Percentiles rank a stretch among this genome's conserved stretches.
Evolutionary conservation across 2,888 invertebrate genomes (phyloP).

Genomic region (Caenorhabditis sp.): DNA sequence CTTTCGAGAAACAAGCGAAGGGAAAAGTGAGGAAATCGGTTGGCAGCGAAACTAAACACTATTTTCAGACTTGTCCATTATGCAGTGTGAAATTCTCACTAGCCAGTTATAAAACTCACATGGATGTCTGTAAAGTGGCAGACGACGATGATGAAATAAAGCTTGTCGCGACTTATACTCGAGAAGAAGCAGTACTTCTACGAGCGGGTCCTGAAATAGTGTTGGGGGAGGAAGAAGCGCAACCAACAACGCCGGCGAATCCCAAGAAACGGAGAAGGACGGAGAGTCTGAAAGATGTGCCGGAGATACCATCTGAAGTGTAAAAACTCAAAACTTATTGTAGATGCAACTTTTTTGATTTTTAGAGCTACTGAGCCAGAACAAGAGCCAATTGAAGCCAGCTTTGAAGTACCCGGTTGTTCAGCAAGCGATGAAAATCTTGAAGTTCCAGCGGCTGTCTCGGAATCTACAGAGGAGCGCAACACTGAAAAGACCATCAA

Average conservation of each 20-base stretch:
- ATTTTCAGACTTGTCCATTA: conserved; percentile 52
- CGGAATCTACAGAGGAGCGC: not conserved
- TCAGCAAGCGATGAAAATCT: conserved; percentile 5
- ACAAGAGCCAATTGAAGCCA: no score
- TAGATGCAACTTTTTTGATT: not conserved
- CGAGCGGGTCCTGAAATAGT: conserved; percentile 63
- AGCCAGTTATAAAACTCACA: conserved; percentile 52
- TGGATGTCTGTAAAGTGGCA: conserved; percentile 40
- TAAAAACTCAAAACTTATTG: no score
- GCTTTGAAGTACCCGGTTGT: conserved; percentile 5
- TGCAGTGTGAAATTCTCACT: conserved; percentile 50
- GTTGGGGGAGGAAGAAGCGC: conserved; percentile 41
- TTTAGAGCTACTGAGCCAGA: conserved; percentile 7
- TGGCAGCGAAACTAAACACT: no score
- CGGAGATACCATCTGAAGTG: no score
- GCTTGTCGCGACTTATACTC: conserved; percentile 44
- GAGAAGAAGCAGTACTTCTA: conserved; percentile 56
- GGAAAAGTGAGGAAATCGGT: conserved; percentile 55
- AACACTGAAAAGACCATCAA: conserved; percentile 35
- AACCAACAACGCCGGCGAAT: not conserved
- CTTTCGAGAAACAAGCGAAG: conserved; percentile 53
- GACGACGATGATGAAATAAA: conserved; percentile 53
- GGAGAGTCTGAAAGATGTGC: not conserved
- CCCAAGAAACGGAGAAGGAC: conserved; percentile 35
- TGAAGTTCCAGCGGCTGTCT: not conserved